A percentile compares a stretch with the other conserved stretches of the same genome.
Conservation (phyloP, 2,113 vertebrate species). For the Oriolus oriolus region DNA sequence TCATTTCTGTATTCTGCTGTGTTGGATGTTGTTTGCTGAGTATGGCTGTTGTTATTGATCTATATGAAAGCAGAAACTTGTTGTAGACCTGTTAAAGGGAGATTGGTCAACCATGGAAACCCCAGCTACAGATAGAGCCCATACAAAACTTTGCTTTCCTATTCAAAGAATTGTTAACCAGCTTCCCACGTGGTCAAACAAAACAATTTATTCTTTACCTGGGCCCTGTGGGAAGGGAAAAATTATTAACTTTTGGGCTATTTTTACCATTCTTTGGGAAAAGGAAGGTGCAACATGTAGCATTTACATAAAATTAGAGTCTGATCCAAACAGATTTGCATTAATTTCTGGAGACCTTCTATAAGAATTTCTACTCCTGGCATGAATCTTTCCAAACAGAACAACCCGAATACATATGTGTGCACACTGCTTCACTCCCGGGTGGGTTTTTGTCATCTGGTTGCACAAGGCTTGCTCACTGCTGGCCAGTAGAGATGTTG, state of each 20-base stretch:
- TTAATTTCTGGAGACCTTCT: background rate
- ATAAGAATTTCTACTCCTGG: background rate
- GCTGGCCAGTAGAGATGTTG: background rate
- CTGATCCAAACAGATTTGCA: background rate
- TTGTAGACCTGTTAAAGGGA: background rate
- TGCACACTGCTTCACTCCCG: background rate
- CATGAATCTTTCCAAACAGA: background rate
- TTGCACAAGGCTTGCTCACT: background rate
- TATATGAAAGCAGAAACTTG: background rate
- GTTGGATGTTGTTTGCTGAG: background rate
- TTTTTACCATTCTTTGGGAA: background rate
- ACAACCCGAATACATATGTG: background rate
- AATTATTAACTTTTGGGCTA: background rate
- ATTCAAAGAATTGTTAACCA: background rate
- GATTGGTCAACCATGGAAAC: slow-evolving; percentile 27
- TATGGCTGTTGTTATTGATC: background rate
- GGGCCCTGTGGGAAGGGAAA: background rate
- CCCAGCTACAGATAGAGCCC: background rate
- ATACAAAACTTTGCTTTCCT: background rate
- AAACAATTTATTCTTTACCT: background rate
- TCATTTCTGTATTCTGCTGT: background rate
- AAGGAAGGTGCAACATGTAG: background rate
- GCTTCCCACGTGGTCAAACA: background rate
- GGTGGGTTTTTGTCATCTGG: background rate
- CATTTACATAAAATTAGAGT: background rate